Conservation (phyloP, 2,888 invertebrate genomes). For the Dolichomitus sp. region DNA sequence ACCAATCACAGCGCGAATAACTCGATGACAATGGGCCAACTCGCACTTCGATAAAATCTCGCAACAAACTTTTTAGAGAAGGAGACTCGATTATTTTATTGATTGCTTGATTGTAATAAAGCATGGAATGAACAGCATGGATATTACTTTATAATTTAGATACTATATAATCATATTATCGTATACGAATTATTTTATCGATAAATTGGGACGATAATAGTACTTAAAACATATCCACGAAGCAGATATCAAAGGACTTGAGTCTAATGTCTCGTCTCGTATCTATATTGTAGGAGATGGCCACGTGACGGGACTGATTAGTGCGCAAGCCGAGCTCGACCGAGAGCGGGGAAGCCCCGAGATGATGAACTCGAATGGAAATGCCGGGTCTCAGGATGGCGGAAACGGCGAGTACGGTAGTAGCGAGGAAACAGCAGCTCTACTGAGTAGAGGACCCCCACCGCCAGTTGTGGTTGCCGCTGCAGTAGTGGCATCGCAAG, state of each 20-base stretch:
- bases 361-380: constrained; percentile 83
- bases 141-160: not conserved
- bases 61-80: too few species aligned
- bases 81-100: too few species aligned
- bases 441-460: constrained; percentile 90
- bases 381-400: constrained; percentile 80
- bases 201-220: not conserved
- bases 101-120: not conserved
- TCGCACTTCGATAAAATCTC: too few species aligned
- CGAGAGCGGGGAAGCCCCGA: constrained; percentile 65
- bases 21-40: too few species aligned
- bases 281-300: constrained; percentile 78
- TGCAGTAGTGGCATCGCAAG: constrained; percentile 84
- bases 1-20: too few species aligned
- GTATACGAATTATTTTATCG: not conserved
- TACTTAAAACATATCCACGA: not conserved
- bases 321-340: constrained; percentile 64
- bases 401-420: constrained; percentile 86
- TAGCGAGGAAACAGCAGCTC: constrained; percentile 94
- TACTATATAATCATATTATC: not conserved
- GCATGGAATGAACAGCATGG: not conserved
- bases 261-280: constrained; percentile 55
- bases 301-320: constrained; percentile 76
- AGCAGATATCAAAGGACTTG: not conserved
- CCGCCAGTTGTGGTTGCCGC: constrained; percentile 83